Evolutionary conservation across 2,113 vertebrate genomes (phyloP), one percentile per base, ranked within the genome.

Genomic region (Paralichthys olivaceus): DNA sequence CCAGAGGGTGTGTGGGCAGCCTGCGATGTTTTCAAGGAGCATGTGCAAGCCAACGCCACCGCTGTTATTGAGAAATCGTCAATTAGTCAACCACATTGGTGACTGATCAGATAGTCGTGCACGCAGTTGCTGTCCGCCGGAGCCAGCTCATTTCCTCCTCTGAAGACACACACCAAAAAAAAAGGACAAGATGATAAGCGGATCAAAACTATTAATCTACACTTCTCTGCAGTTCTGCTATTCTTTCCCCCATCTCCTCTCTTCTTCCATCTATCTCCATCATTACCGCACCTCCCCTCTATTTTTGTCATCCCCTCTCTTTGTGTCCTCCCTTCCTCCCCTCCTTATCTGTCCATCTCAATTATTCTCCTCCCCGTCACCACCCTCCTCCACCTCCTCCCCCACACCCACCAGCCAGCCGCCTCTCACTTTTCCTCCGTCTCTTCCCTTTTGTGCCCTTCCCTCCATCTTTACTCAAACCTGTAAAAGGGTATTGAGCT

Each of bases 341-440:
- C 82, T 69, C 70, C 83, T 80, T 83, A 72, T 89, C 90, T 92
- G 89, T 93, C 90, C 69, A 90, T 90, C 89, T 91, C 71, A 47
- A 89, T 94, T 93, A 91, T 80, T 47, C 67, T 90, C 86, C 61
- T 78, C 79, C 77, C 71, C 37, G 5, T 84, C 91, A 81, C 72
- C 85, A 75, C 79, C 70, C 45, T 55, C 69, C 32, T 60, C 34
- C 77, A 15, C 17, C 43, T 26, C 56, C 57, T 5, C 20, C 47
- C 53, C 64, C 62, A 47, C 54, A 56, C 54, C 58, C 58, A 23
- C 68, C 63, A 29, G 7, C 32, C 62, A 4, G 61, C 75, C 29
- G 47, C 60, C 83, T 84, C 80, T 84, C 65, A 53, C 78, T 83
- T 83, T 88, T 69, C 61, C 70, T 79, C 81, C 19, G 13, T 68